Evolutionary conservation across 2,113 vertebrate genomes (phyloP).

Genomic region (Pedionomus torquatus): DNA sequence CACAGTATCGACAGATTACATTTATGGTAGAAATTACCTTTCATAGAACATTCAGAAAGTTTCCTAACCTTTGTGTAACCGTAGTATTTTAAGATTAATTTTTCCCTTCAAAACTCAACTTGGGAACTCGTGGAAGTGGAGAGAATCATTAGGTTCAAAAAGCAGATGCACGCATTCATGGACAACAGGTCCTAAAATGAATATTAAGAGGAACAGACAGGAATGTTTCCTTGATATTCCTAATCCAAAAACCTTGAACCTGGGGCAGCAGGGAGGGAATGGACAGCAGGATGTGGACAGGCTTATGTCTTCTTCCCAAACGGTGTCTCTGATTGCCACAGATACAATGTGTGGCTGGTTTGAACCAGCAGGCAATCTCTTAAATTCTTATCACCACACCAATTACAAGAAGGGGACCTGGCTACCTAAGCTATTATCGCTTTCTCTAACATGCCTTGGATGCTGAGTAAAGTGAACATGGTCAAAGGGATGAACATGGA

Average conservation of each 20-base stretch:
- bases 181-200: not conserved
- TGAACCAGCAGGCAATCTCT: not conserved
- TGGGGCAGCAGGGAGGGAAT: not conserved
- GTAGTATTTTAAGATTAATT: not conserved
- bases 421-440: not conserved
- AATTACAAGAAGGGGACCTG: not conserved
- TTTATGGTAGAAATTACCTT: not conserved
- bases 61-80: not conserved
- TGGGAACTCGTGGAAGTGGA: not conserved
- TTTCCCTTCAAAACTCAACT: not conserved
- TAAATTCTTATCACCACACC: not conserved
- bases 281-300: not conserved
- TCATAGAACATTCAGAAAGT: not conserved
- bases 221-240: not conserved
- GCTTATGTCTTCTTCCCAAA: not conserved
- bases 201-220: not conserved
- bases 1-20: not conserved
- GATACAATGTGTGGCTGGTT: accelerated
- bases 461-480: not conserved
- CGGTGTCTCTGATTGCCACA: accelerated
- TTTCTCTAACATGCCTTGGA: not conserved
- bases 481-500: not conserved
- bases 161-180: not conserved
- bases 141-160: not conserved
- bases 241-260: not conserved